These are phyloP conservation scores for Acleris cristana DNA, from an alignment of 2,888 invertebrate genomes.

Conservation along the genomic window DNA sequence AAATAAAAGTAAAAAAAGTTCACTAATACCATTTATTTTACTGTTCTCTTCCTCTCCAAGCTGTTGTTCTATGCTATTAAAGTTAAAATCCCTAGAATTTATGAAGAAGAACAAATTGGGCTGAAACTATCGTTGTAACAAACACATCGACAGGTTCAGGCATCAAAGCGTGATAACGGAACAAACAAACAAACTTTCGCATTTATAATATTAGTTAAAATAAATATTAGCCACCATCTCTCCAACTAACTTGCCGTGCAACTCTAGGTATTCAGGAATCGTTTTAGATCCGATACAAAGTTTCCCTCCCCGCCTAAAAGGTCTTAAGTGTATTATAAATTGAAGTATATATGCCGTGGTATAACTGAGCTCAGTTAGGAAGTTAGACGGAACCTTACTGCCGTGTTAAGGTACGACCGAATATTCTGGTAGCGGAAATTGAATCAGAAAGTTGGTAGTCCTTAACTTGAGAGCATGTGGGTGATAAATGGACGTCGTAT, in stretches of 20 bases:
- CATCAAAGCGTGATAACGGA: too few species aligned
- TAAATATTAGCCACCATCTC: background rate
- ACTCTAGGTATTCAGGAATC: background rate
- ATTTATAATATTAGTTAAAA: too few species aligned
- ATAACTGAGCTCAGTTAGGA: background rate
- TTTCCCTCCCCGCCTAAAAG: background rate
- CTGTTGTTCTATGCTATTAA: too few species aligned
- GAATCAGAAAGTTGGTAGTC: constrained; percentile 8
- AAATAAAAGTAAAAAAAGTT: too few species aligned
- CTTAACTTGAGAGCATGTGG: background rate
- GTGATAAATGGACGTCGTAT: background rate
- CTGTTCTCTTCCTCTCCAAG: too few species aligned
- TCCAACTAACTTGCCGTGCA: background rate
- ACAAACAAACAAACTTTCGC: too few species aligned
- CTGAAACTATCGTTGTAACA: too few species aligned
- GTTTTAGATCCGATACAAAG: constrained; percentile 11
- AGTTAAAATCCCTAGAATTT: too few species aligned
- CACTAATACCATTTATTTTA: too few species aligned
- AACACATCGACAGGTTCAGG: too few species aligned
- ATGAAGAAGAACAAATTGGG: too few species aligned
- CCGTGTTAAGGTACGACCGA: constrained; percentile 3
- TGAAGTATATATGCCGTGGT: background rate
- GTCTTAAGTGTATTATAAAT: background rate
- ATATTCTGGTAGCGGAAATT: constrained; percentile 5
- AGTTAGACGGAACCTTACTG: background rate